Evolutionary conservation across 2,888 invertebrate genomes (phyloP), one percentile per base, ranked within the genome.

Genomic region (Diplazon laetatorius): DNA sequence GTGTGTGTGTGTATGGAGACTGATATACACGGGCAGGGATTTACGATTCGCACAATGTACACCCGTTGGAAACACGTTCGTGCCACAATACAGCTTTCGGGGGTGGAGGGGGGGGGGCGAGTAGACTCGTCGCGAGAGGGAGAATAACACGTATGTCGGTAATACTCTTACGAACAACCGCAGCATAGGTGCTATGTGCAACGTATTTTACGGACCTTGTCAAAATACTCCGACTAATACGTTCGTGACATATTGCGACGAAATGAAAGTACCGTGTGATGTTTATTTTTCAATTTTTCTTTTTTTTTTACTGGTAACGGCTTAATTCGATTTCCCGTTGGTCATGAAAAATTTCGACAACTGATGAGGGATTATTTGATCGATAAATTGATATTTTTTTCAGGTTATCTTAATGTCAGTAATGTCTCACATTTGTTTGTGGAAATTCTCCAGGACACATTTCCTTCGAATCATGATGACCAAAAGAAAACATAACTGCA

Each of bases 21-120:
- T 59, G 55, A 55, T 35, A 55, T 55, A 55, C 16, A 55, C 30
- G 30, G 30, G 8, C 30, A 4, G 9, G 55, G 25, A 55, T 55
- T 55, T 55, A 55, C 55, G 55, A 55, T 55, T 55, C 16, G 30
- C 16, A 30, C 55, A 55, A 16, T 55, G 30, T 30, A 30, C n/a
- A n/a, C 30, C 55, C 55, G 30, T 30, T 30, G 55, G 16, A n/a
- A 55, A 30, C 55, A 55, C 55, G 14, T 35, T 55, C 35, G 9
- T n/a, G 55, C 16, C 30, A 35, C 55, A 55, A 55, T 52, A 52
- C 52, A 12, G 25, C 25, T 52, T 16, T 55, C 35, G 55, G 30
- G 14, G 14, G n/a, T 8, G 10, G 8, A n/a, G 16, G n/a, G 30
- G 2, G 2, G 10, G 30, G 30, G 8, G 35, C 14, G 30, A 30